Evolutionary conservation across 2,113 vertebrate genomes (phyloP).

Genomic region (Ranitomeya imitator): DNA sequence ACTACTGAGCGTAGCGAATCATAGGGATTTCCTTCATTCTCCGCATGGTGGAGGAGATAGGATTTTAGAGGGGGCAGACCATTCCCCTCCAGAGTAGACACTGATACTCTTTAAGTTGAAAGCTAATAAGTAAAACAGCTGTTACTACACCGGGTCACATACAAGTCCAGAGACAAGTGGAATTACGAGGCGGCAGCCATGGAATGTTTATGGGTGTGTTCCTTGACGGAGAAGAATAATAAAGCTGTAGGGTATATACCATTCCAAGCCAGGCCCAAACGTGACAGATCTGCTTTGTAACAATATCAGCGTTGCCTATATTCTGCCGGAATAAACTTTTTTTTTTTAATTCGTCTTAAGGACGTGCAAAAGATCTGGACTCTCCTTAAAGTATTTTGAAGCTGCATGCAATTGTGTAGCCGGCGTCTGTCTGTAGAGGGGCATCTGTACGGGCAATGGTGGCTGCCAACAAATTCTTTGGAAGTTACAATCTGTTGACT

Average conservation of each 20-base stretch:
- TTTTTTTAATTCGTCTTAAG: background rate
- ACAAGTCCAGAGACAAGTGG: slow-evolving; percentile 51
- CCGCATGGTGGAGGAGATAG: slow-evolving; percentile 24
- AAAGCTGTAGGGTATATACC: background rate
- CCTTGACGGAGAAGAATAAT: slow-evolving; percentile 23
- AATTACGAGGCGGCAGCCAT: slow-evolving; percentile 34
- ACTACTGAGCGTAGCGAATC: background rate
- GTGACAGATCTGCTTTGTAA: background rate
- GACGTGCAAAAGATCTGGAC: background rate
- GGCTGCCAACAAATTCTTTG: slow-evolving; percentile 19
- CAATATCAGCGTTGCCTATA: background rate
- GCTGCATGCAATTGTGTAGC: background rate
- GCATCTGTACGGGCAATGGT: slow-evolving; percentile 12
- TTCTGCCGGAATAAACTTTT: background rate
- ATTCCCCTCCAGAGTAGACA: slow-evolving; percentile 21
- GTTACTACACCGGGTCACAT: slow-evolving; percentile 32
- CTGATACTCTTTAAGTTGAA: slow-evolving; percentile 51
- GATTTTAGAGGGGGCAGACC: slow-evolving; percentile 27
- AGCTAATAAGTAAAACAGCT: slow-evolving; percentile 57
- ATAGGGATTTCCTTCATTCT: slow-evolving; percentile 39
- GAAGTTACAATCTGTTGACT: slow-evolving; percentile 21
- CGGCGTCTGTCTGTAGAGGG: background rate
- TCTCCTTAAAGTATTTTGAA: background rate
- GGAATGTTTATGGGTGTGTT: slow-evolving; percentile 47
- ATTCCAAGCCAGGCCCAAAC: background rate